Percentiles rank a stretch among this genome's conserved stretches.
These are phyloP conservation scores for Urechis unicinctus DNA, from an alignment of 2,888 invertebrate genomes.

Conservation along the genomic window DNA sequence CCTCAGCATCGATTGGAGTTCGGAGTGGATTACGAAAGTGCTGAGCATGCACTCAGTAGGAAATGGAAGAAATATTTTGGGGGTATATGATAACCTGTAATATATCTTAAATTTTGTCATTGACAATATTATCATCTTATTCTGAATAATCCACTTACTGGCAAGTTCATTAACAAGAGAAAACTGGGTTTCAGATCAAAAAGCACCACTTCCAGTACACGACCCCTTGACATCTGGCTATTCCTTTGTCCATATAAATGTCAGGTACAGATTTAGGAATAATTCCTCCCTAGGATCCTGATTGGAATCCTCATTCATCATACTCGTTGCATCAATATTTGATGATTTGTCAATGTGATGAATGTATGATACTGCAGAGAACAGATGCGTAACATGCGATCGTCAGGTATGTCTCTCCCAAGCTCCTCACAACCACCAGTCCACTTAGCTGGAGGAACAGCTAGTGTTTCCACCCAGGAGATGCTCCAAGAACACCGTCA, in stretches of 20 bases:
- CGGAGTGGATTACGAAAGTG: constrained; percentile 23
- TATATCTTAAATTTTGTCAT: too few species aligned
- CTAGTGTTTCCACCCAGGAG: constrained; percentile 7
- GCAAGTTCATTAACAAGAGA: background rate
- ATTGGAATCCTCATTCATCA: too few species aligned
- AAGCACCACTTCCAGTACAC: constrained; percentile 5
- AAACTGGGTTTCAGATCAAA: background rate
- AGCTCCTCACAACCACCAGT: background rate
- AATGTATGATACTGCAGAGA: background rate
- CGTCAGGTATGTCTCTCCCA: too few species aligned
- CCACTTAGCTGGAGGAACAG: background rate
- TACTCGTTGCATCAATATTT: too few species aligned
- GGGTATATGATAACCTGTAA: constrained; percentile 25
- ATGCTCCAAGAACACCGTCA: constrained; percentile 12
- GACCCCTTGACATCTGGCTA: background rate
- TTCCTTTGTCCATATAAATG: background rate
- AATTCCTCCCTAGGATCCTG: too few species aligned
- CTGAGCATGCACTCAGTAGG: constrained; percentile 42
- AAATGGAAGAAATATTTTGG: constrained; percentile 49
- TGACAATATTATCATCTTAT: too few species aligned
- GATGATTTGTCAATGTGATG: too few species aligned
- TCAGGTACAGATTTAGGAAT: too few species aligned
- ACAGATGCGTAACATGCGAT: background rate
- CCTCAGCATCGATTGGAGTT: constrained; percentile 12
- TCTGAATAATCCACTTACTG: background rate